These are phyloP conservation scores for Dysidea cf. avara DNA, from an alignment of 37 sponge, comb jelly and placozoan species.

Conservation along the genomic window DNA sequence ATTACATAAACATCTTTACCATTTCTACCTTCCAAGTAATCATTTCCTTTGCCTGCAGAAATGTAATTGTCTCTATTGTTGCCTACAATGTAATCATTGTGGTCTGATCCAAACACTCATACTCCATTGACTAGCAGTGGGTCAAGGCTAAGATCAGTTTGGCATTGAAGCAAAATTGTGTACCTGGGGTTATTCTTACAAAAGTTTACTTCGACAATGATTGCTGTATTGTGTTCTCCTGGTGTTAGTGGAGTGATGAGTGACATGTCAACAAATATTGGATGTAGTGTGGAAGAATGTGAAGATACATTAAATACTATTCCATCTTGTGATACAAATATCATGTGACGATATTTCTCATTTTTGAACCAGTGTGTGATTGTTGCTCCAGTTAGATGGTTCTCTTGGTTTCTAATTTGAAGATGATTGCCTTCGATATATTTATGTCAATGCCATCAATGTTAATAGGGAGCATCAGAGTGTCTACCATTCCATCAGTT, in stretches of 20 bases:
- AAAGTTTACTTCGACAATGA: slow-evolving; percentile 2
- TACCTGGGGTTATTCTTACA: no score
- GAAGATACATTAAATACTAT: not conserved
- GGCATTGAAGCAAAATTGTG: no score
- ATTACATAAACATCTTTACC: no score
- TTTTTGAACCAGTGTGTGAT: slow-evolving; percentile 11
- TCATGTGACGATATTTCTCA: slow-evolving; percentile 1
- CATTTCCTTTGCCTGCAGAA: slow-evolving; percentile 25
- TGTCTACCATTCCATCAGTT: no score
- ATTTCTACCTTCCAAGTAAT: slow-evolving; percentile 17
- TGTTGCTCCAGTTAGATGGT: not conserved
- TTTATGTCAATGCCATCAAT: not conserved
- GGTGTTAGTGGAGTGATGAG: not conserved
- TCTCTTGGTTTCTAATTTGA: not conserved
- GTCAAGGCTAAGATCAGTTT: no score
- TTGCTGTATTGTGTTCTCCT: no score
- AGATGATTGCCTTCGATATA: not conserved
- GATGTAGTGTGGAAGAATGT: not conserved
- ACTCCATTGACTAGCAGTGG: no score
- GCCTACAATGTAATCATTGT: slow-evolving; percentile 17
- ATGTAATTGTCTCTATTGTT: slow-evolving; percentile 10
- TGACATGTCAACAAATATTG: slow-evolving; percentile 22
- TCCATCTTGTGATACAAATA: not conserved
- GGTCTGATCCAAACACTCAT: slow-evolving; percentile 16
- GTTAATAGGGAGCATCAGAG: slow-evolving; percentile 4